Base-by-base conservation (phyloP, 1,140 invertebrate species). In the Ericerus pela region DNA sequence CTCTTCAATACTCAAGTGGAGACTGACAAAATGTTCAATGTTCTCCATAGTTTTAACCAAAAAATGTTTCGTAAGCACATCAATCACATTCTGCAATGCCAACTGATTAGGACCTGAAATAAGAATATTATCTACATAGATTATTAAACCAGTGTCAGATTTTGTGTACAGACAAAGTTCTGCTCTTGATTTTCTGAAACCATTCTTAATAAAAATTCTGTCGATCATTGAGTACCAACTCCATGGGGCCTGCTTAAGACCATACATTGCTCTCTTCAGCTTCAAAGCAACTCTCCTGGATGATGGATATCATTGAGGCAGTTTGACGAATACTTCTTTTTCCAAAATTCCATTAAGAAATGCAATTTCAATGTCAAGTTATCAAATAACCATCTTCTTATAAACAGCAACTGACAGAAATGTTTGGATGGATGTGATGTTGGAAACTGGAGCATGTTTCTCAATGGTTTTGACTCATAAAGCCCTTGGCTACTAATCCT, bases 391-490 rank as follows among this genome's bases (percentile, higher is more conserved):
- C 31, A 54, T 12, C 3, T 2, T 12, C 4, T 26, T 26, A 54
- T 31, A 29, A 26, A 54, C 18, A 8, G 27, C 28, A 31, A 54
- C 28, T 11, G 53, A 8, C 22, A 54, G 22, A 11, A 54, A 20
- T 4, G 33, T 27, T 31, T 29, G 22, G n/a, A 54, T 31, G 4
- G 53, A 11, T 12, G 14, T 28, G 4, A 54, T 10, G 14, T 27
- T 27, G 5, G 29, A 26, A 3, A 59, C 62, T 36, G 64, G 64
- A 8, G 62, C 63, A 30, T 62, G 61, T 11, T 59, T 55, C 58
- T 63, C 62, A 43, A 6, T 41, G 6, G 6, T 16, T 16, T 5
- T 4, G 6, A 18, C 5, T 28, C 47, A 28, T 26, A 52, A 3
- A 16, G 3, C 18, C 51, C 18, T 30, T 56, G 11, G 18, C 26